These are phyloP conservation scores for Calliopum simillimum DNA, from an alignment of 2,888 invertebrate genomes.

Conservation along the genomic window DNA sequence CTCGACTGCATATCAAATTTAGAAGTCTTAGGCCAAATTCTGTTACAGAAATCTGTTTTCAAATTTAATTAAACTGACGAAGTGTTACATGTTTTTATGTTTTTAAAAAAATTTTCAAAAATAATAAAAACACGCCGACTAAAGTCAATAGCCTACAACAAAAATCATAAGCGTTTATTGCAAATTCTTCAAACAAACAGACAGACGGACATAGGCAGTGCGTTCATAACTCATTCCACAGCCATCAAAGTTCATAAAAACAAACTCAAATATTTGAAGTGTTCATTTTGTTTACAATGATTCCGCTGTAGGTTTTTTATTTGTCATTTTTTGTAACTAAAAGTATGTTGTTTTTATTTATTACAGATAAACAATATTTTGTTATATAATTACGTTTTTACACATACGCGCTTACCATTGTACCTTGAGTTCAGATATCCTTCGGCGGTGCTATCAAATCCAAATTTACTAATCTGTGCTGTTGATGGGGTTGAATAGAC, in stretches of 20 bases:
- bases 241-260: constrained; percentile 25
- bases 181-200: neutral
- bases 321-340: no score
- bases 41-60: no score
- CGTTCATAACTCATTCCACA: neutral
- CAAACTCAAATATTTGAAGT: constrained; percentile 28
- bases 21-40: no score
- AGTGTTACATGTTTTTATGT: no score
- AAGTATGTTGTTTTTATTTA: no score
- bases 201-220: neutral
- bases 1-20: no score
- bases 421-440: constrained; percentile 66
- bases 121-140: neutral
- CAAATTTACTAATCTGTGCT: constrained; percentile 61
- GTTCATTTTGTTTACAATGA: constrained; percentile 2
- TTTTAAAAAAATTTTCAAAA: no score
- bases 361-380: no score
- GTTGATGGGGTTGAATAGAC: constrained; percentile 59
- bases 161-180: neutral
- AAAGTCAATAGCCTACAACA: constrained; percentile 17
- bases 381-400: neutral
- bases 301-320: neutral
- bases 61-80: no score
- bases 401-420: constrained; percentile 60
- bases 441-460: constrained; percentile 63